Base-by-base conservation (phyloP, 2,113 vertebrate genomes). In the Semnopithecus entellus region DNA sequence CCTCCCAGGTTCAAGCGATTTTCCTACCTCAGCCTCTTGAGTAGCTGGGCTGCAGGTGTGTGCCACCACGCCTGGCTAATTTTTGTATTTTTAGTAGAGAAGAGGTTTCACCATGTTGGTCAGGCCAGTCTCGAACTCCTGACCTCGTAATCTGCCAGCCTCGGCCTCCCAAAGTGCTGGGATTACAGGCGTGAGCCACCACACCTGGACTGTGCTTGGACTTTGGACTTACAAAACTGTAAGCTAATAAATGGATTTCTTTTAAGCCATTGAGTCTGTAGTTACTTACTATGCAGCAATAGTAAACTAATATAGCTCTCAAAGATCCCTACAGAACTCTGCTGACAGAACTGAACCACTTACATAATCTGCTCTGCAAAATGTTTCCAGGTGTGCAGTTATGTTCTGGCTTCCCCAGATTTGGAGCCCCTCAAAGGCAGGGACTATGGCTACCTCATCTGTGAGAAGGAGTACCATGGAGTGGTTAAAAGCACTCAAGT, bases 331-430 rank as follows among this genome's bases (percentile, higher is more conserved):
- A 2, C 0, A 61, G 45, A 23, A 6, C 0, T 25, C 27, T 75
- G 59, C 32, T 64, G 55, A 10, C 13, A 35, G 18, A 82, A 25
- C 40, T 17, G 30, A 35, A 0, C 68, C 13, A 2, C 3, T 16
- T 35, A 43, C 22, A 40, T 8, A 23, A 35, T 57, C 40, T 14
- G 13, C 3, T 32, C 27, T 40, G 40, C 1, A 40, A 35, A 48
- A 8, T n/a, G 2, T 66, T 86, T 78, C 79, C 32, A 23, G 66
- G 43, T 61, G 2, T 38, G 43, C 8, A 11, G 38, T 2, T 61
- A 10, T 8, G 6, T 23, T 73, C n/a, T 17, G 1, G 17, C 9
- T 52, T 2, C 2, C 2, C 11, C 1, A 12, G 38, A 52, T 23
- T 2, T 11, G 12, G 76, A 78, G 73, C 3, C 70, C 43, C 50